These are phyloP conservation scores for Plutomurus gul DNA, from an alignment of 1,140 invertebrate species.

Conservation along the genomic window DNA sequence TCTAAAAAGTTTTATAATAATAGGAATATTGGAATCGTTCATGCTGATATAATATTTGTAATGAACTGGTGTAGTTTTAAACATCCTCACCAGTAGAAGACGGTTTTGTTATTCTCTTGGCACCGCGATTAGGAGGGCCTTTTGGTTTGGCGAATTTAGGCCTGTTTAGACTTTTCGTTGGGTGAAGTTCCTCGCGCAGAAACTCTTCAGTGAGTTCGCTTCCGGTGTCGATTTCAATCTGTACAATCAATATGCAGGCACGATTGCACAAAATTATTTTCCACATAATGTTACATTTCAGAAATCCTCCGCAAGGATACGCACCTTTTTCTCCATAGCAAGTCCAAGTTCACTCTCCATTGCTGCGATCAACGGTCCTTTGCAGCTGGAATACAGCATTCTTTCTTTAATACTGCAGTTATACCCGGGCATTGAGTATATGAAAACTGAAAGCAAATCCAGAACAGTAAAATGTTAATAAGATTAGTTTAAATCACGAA, in stretches of 20 bases:
- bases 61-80: not conserved
- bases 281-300: too few species aligned
- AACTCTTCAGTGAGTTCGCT: constrained; percentile 86
- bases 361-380: constrained; percentile 79
- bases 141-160: constrained; percentile 94
- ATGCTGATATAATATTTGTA: not conserved
- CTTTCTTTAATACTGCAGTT: constrained; percentile 91
- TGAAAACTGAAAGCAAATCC: constrained; percentile 77
- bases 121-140: constrained; percentile 87
- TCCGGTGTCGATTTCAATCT: constrained; percentile 91
- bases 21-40: not conserved
- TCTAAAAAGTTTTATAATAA: too few species aligned
- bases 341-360: constrained; percentile 70
- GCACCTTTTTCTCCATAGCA: constrained; percentile 85
- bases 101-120: constrained; percentile 80
- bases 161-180: constrained; percentile 84
- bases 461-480: not conserved
- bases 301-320: too few species aligned
- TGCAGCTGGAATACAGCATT: constrained; percentile 98
- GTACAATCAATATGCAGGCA: constrained; percentile 53
- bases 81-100: not conserved
- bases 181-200: constrained; percentile 91
- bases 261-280: not conserved
- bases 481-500: not conserved
- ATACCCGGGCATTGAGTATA: constrained; percentile 97